Evolutionary conservation across 2,888 invertebrate genomes (phyloP), one percentile per base, ranked within the genome.

Genomic region (Drosophila yooni): DNA sequence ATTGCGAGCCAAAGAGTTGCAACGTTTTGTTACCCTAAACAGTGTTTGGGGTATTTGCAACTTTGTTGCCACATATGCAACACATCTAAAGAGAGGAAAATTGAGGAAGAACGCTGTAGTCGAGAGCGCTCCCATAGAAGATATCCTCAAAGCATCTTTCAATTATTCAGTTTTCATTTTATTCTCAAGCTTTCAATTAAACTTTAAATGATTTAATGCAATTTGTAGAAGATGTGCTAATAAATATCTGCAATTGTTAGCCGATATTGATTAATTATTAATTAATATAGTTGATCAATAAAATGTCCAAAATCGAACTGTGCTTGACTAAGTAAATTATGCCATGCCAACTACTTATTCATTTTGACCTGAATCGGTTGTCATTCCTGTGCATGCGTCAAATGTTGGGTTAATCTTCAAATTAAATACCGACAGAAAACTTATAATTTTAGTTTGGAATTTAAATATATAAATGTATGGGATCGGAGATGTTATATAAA

Each of bases 1-100:
- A 87, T 81, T 83, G 89, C 82, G 70, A 68, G 84, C 89, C 89
- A 90, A 90, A 86, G 86, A 88, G 87, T 89, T 89, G 89, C 89
- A 76, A 51, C 70, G 65, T 48, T 67, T 38, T 27, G 51, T 2
- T 56, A 50, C 60, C n/a, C 52, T 63, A 1, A 10, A 15, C 57
- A 52, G 71, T 52, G 36, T 18, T 31, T 2, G 27, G 54, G 53
- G 73, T 51, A 43, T 10, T 31, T 2, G 27, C 18, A 0, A 33
- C 48, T n/a, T n/a, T 34, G 27, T 6, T 25, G 10, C 2, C 27
- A 1, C 13, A 0, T n/a, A n/a, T 13, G 46, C 5, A 13, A 1
- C 0, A 36, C 1, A 2, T 18, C 18, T 15, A 2, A 29, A 27
- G 25, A n/a, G n/a, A 48, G 6, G 3, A 13, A 13, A 4, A 7